Percentiles rank a stretch among this genome's conserved stretches.
Conservation (phyloP, 1,140 invertebrate species). For the Araneus ventricosus region DNA sequence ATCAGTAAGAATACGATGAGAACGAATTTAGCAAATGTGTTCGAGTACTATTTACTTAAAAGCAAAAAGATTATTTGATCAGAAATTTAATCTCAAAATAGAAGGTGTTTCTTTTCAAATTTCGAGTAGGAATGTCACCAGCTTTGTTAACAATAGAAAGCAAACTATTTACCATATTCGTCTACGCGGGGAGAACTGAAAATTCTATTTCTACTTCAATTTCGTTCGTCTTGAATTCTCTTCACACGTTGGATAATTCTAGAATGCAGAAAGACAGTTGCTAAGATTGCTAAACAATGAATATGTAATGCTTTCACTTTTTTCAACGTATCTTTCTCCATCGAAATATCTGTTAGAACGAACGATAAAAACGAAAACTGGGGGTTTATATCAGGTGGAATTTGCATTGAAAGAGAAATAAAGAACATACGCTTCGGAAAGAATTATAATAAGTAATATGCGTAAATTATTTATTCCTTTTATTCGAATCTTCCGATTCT, state of each 20-base stretch:
- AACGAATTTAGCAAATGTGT: neutral
- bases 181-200: neutral
- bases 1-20: no score
- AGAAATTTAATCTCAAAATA: conserved; percentile 1
- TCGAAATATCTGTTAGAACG: neutral
- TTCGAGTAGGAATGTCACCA: neutral
- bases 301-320: conserved; percentile 6
- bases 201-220: neutral
- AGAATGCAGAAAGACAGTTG: neutral
- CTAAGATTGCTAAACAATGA: conserved; percentile 6
- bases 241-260: neutral
- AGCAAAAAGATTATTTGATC: conserved; percentile 15
- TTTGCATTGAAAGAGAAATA: neutral
- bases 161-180: neutral
- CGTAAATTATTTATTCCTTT: conserved; percentile 20
- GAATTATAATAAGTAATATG: conserved; percentile 26
- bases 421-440: neutral
- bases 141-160: neutral
- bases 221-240: neutral
- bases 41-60: neutral
- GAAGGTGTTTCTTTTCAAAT: neutral
- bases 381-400: neutral
- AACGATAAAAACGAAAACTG: neutral
- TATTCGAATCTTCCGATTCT: neutral
- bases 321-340: neutral